Evolutionary conservation across 2,888 invertebrate genomes (phyloP), one percentile per base, ranked within the genome.

Genomic region (Caenorhabditis virilis): DNA sequence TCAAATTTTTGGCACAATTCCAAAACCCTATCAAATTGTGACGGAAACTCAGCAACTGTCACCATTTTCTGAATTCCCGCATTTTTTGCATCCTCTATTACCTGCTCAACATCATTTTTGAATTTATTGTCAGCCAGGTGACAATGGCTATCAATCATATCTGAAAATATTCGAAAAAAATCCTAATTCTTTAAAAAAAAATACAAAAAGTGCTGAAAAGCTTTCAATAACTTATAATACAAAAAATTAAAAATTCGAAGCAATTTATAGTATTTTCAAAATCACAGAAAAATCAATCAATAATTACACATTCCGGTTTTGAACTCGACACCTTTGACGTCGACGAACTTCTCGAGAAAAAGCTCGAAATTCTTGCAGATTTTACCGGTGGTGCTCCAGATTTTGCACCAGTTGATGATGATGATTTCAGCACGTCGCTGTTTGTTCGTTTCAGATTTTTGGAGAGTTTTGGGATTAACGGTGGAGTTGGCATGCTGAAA

Each of bases 111-210:
- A 50, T 81, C 79, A 2, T 67, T 52, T 42, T 72, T 72, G 69
- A 82, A 82, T 22, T 72, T 71, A 7, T 74, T 69, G 49, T 82
- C 80, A 2, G 67, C 74, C 38, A 82, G 54, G 57, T 82, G 82
- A 50, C 76, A 76, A 46, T 81, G 81, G 16, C 73, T 71, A 52
- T 82, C 82, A 36, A 80, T 80, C 81, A 81, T 81, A 20, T 15
- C 20, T 20, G 42, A 42, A 25, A 4, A 22, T 42, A 18, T 42
- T 23, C 11, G 3, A n/a, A 11, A 7, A 39, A 11, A 11, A 39
- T 39, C 9, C 6, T 39, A 11, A 39, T 39, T 39, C 6, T 30
- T 30, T 30, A 9, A 30, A 30, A 30, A 9, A 13, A 30, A 13
- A 30, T 30, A 9, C n/a, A 39, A 39, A 20, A 39, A 18, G 20